Percentiles rank a stretch among this genome's conserved stretches.
These are phyloP conservation scores for Osmerus eperlanus DNA, from an alignment of 2,113 vertebrate genomes.

Conservation along the genomic window DNA sequence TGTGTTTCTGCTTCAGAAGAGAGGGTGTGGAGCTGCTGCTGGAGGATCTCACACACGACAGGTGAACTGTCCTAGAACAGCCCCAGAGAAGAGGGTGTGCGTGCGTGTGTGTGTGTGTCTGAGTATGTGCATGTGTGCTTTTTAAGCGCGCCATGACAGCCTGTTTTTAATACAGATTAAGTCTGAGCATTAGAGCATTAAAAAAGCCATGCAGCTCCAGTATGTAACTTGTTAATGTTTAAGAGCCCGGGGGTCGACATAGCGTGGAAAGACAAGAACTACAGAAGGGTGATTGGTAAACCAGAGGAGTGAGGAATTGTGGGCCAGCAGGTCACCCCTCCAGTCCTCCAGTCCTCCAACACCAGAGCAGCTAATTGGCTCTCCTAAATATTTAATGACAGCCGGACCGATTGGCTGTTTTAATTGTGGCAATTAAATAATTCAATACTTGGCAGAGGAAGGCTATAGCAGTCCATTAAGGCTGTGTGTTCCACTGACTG, in stretches of 20 bases:
- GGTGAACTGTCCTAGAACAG: no score
- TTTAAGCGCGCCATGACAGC: not conserved
- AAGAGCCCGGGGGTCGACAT: no score
- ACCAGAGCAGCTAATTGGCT: conserved; percentile 61
- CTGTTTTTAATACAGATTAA: not conserved
- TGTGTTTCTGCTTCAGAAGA: no score
- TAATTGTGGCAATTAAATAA: conserved; percentile 70
- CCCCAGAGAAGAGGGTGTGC: no score
- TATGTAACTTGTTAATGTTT: not conserved
- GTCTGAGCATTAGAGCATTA: not conserved
- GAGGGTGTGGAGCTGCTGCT: no score
- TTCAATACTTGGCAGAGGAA: conserved; percentile 57
- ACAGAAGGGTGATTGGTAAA: conserved; percentile 51
- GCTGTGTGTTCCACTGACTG: conserved; percentile 39
- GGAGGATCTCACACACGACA: no score
- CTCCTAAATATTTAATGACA: conserved; percentile 65
- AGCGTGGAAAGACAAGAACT: no score
- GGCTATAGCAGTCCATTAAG: conserved; percentile 38
- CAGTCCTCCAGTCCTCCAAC: conserved; percentile 46
- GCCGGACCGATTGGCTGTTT: conserved; percentile 64
- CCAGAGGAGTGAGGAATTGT: conserved; percentile 47
- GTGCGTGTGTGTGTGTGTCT: no score
- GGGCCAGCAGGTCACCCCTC: conserved; percentile 37
- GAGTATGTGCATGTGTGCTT: not conserved
- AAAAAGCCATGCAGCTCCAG: not conserved